phyloP scores from a whole-genome alignment of 1,140 invertebrate genomes.

The Philopotamus ludificatus region DNA sequence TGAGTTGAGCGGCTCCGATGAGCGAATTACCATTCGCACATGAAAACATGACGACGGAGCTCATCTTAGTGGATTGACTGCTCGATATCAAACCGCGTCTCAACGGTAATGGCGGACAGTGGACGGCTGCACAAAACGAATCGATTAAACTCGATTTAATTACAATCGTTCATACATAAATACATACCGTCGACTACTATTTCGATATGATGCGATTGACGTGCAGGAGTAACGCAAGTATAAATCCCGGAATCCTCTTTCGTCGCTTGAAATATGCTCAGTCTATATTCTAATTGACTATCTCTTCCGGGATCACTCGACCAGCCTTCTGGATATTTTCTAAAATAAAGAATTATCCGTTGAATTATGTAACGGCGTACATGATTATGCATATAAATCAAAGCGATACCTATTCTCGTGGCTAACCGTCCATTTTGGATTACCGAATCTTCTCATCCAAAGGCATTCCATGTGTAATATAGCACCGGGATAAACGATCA shows the following conservation, averaged over 20 bases:
- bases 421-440: constrained; percentile 79
- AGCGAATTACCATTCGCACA: constrained; percentile 82
- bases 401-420: constrained; percentile 61
- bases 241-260: constrained; percentile 79
- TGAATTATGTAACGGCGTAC: neutral
- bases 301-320: constrained; percentile 75
- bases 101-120: constrained; percentile 69
- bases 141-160: neutral
- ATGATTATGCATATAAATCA: too few species aligned
- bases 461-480: constrained; percentile 84
- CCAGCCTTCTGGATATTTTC: constrained; percentile 81
- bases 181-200: constrained; percentile 71
- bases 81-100: constrained; percentile 69
- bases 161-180: neutral
- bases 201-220: constrained; percentile 76
- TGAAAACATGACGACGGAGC: constrained; percentile 69
- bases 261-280: constrained; percentile 76
- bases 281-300: constrained; percentile 74
- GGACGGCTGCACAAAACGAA: constrained; percentile 58
- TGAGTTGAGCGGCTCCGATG: constrained; percentile 69
- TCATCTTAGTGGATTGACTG: constrained; percentile 69
- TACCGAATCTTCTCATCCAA: constrained; percentile 80
- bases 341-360: constrained; percentile 38
- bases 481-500: constrained; percentile 81
- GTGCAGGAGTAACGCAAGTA: constrained; percentile 77